Percentiles rank a stretch among this genome's conserved stretches.
Conservation (phyloP, 2,888 invertebrate species). For the Cephalotes varians region DNA sequence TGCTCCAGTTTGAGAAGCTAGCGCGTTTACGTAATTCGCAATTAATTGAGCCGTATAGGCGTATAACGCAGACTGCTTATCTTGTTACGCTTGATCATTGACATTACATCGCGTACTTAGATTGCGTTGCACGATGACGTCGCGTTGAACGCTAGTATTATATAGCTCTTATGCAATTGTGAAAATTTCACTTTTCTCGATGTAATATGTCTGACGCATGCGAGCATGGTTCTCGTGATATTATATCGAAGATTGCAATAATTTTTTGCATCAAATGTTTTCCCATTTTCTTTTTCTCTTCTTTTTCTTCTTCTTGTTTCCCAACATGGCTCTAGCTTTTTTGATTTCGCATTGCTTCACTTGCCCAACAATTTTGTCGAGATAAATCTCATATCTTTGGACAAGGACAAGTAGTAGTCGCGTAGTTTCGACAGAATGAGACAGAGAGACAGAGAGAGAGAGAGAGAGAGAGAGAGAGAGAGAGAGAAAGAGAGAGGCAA, state of each 20-base stretch:
- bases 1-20: background rate
- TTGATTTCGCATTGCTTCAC: conserved; percentile 21
- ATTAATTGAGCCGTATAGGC: background rate
- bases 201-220: conserved; percentile 60
- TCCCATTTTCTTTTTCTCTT: background rate
- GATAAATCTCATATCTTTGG: conserved; percentile 26
- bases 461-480: background rate
- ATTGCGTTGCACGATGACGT: conserved; percentile 49
- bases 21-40: conserved; percentile 19
- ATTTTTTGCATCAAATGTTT: conserved; percentile 11
- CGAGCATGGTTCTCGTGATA: background rate
- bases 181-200: conserved; percentile 80
- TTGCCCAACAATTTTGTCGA: conserved; percentile 59
- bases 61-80: conserved; percentile 12
- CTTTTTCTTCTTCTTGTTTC: background rate
- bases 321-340: conserved; percentile 24
- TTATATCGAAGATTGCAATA: background rate
- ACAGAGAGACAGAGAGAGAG: background rate
- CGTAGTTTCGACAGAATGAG: conserved; percentile 35
- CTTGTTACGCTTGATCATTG: conserved; percentile 44
- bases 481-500: background rate
- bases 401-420: conserved; percentile 69
- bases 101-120: conserved; percentile 51
- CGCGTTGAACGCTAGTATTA: conserved; percentile 75
- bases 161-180: conserved; percentile 74